phyloP scores from a whole-genome alignment of 2,888 invertebrate species.

The Pammene fasciana region DNA sequence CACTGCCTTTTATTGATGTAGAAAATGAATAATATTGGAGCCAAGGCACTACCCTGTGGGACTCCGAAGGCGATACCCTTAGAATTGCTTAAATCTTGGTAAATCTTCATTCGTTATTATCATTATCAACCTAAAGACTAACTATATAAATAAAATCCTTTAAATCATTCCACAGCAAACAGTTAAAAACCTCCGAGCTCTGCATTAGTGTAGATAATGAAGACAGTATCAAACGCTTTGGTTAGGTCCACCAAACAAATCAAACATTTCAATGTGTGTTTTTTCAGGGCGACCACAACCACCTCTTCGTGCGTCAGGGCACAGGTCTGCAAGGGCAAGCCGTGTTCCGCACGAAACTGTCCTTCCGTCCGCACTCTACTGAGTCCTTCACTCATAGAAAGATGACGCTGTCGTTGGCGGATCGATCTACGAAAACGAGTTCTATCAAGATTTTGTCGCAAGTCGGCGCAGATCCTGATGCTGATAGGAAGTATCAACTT shows the following conservation, averaged over 20 bases:
- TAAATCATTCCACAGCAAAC: too few relatives aligned
- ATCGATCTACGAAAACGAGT: conserved; percentile 95
- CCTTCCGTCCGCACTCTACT: conserved; percentile 99
- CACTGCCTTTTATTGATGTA: too few relatives aligned
- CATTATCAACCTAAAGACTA: too few relatives aligned
- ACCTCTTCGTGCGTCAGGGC: conserved; percentile 98
- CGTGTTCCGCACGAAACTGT: conserved; percentile 97
- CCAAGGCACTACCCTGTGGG: too few relatives aligned
- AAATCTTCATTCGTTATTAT: too few relatives aligned
- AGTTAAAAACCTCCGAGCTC: too few relatives aligned
- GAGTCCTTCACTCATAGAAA: conserved; percentile 99
- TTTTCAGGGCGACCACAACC: conserved; percentile 95
- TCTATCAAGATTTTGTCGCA: conserved; percentile 98
- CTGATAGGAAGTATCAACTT: conserved; percentile 93
- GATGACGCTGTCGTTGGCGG: conserved; percentile 98
- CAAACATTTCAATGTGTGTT: background rate
- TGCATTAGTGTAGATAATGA: too few relatives aligned
- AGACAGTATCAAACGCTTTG: too few relatives aligned
- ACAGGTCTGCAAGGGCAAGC: conserved; percentile 99
- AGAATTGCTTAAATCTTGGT: too few relatives aligned
- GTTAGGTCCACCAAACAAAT: background rate
- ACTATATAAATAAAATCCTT: too few relatives aligned
- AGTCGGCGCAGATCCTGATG: conserved; percentile 97
- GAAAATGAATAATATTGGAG: too few relatives aligned
- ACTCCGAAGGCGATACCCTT: too few relatives aligned